Percentiles rank a stretch among this genome's conserved stretches.
These are phyloP conservation scores for Montipora foliosa DNA, from an alignment of 64 coral and sea anemone genomes.

Conservation along the genomic window DNA sequence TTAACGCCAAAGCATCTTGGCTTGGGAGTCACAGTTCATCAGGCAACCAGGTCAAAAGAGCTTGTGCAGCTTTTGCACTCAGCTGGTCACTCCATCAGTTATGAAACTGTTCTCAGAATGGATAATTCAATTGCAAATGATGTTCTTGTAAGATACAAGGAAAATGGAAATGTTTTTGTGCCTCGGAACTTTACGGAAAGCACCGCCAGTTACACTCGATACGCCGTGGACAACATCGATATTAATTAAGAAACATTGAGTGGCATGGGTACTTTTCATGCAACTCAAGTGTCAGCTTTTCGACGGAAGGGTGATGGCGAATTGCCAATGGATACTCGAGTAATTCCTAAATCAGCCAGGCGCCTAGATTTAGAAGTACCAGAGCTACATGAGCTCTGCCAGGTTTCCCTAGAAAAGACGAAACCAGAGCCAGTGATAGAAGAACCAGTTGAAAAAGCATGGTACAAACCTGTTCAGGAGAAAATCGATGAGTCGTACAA, in stretches of 20 bases:
- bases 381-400: slow-evolving; percentile 1
- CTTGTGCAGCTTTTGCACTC: slow-evolving; percentile 60
- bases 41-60: slow-evolving; percentile 65
- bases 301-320: slow-evolving; percentile 12
- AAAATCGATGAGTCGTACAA: background rate
- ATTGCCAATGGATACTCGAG: background rate
- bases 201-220: background rate
- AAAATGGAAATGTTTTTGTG: slow-evolving; percentile 52
- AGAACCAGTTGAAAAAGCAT: background rate
- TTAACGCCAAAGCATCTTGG: slow-evolving; percentile 68
- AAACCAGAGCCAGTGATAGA: slow-evolving; percentile 27
- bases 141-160: slow-evolving; percentile 30
- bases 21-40: slow-evolving; percentile 64
- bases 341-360: slow-evolving; percentile 1
- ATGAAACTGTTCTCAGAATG: slow-evolving; percentile 39
- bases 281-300: slow-evolving; percentile 54
- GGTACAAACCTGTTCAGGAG: slow-evolving; percentile 26
- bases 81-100: slow-evolving; percentile 41
- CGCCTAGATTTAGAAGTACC: slow-evolving; percentile 35
- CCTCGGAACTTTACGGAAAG: slow-evolving; percentile 23
- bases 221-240: slow-evolving; percentile 65
- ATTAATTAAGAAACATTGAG: slow-evolving; percentile 63
- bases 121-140: slow-evolving; percentile 45
- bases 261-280: slow-evolving; percentile 70
- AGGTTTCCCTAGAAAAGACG: background rate